Conservation (phyloP, 2,797 vertebrate species). For the Acipenser ruthenus region DNA sequence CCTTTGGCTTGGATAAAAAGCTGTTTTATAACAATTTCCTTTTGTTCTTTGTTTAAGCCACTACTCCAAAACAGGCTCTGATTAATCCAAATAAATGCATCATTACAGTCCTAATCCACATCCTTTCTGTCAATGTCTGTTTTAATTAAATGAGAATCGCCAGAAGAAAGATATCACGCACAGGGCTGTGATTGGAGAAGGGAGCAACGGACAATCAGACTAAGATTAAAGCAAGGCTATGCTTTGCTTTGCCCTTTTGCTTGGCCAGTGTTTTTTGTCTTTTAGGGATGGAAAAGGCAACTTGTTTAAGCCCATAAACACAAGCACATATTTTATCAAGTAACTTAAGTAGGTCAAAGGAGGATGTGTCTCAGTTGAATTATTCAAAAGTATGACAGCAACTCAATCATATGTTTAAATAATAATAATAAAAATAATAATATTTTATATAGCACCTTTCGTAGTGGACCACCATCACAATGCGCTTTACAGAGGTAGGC, state of each 20-base stretch:
- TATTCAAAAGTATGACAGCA: conserved; percentile 1
- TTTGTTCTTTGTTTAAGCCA: conserved; percentile 80
- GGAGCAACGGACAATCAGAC: conserved; percentile 66
- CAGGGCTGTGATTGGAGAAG: conserved; percentile 66
- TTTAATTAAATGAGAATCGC: conserved; percentile 88
- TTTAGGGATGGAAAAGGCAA: conserved; percentile 28
- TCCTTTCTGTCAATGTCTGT: conserved; percentile 83
- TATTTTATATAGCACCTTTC: too few relatives aligned
- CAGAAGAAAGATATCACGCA: conserved; percentile 70
- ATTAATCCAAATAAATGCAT: conserved; percentile 89
- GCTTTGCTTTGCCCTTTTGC: conserved; percentile 45
- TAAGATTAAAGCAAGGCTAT: conserved; percentile 76
- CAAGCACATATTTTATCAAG: conserved; percentile 29
- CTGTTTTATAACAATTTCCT: conserved; percentile 71
- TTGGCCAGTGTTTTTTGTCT: conserved; percentile 38
- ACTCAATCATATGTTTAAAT: conserved; percentile 8
- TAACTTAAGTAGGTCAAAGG: conserved; percentile 38
- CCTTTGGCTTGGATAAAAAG: conserved; percentile 73
- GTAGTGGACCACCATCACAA: too few relatives aligned
- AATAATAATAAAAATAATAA: not conserved
- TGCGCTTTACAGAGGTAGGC: too few relatives aligned
- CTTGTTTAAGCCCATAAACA: conserved; percentile 23
- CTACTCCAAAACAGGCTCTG: conserved; percentile 72
- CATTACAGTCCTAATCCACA: conserved; percentile 80
- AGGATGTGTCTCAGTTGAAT: conserved; percentile 23